Conservation (phyloP, 2,797 vertebrate species). For the Parauchenoglanis punctatus region DNA sequence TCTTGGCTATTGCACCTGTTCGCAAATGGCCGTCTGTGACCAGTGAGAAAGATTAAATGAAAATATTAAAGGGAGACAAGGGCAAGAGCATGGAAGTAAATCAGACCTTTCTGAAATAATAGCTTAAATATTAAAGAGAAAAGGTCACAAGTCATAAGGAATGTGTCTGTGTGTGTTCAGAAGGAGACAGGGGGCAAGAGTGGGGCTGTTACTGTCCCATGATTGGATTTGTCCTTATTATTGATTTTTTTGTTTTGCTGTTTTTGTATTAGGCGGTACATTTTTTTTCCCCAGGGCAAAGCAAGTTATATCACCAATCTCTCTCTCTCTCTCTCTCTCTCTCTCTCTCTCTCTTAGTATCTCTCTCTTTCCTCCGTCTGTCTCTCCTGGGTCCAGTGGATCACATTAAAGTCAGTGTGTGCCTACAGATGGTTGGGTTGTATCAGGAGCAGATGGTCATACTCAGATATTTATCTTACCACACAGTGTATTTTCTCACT, state of each 20-base stretch:
- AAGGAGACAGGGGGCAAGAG: not conserved
- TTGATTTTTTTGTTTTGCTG: constrained; percentile 32
- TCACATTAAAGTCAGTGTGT: constrained; percentile 55
- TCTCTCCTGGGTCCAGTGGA: constrained; percentile 41
- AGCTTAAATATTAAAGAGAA: constrained; percentile 17
- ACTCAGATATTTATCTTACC: constrained; percentile 52
- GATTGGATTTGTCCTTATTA: constrained; percentile 41
- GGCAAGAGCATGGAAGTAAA: not conserved
- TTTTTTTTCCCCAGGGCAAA: not conserved
- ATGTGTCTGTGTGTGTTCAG: constrained; percentile 7
- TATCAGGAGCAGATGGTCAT: constrained; percentile 46
- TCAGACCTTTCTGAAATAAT: not conserved
- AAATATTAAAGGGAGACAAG: not conserved
- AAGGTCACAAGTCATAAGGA: constrained; percentile 14
- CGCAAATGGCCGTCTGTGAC: constrained; percentile 23
- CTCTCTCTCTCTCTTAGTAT: constrained; percentile 33
- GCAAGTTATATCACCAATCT: constrained; percentile 31
- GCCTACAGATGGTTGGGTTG: constrained; percentile 52
- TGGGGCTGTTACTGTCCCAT: not conserved
- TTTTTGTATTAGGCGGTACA: constrained; percentile 13
- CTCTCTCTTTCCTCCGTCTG: constrained; percentile 34
- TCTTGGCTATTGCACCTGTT: constrained; percentile 18
- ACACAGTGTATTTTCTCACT: constrained; percentile 34
- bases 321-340: constrained; percentile 37
- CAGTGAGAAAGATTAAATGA: constrained; percentile 16